Percentiles rank a stretch among this genome's conserved stretches.
Evolutionary conservation across 1,140 invertebrate species (phyloP).

Genomic region (Cherax destructor): DNA sequence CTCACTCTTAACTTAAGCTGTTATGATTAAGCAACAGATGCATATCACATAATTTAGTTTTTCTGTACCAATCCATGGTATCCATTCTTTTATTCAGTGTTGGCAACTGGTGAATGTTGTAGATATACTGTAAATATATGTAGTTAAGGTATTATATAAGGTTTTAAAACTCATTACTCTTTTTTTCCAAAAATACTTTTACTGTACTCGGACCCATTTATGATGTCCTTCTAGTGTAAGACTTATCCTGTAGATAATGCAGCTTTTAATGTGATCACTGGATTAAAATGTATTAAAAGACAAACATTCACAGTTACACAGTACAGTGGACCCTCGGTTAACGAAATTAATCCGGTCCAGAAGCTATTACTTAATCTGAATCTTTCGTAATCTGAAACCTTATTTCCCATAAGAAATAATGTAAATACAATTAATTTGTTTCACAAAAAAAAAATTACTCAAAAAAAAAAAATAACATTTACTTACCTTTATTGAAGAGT

Average conservation of each 20-base stretch:
- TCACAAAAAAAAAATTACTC: no score
- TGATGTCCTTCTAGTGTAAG: neutral
- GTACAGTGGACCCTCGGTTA: no score
- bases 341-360: no score
- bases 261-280: neutral
- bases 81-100: neutral
- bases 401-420: no score
- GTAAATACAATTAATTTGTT: no score
- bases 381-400: no score
- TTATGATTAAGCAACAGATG: constrained; percentile 12
- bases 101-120: constrained; percentile 17
- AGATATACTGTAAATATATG: constrained; percentile 50
- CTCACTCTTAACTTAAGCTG: constrained; percentile 1
- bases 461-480: no score
- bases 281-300: no score
- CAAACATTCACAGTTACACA: no score
- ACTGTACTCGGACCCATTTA: neutral
- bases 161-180: neutral
- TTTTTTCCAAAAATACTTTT: neutral
- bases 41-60: constrained; percentile 17
- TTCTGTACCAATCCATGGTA: constrained; percentile 46
- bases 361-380: no score
- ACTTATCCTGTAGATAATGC: neutral
- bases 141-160: constrained; percentile 9
- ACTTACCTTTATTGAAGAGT: no score